Percentiles rank a stretch among this genome's conserved stretches.
These are phyloP conservation scores for Drosophila austrosaltans DNA, from an alignment of 2,888 invertebrate species.

Conservation along the genomic window DNA sequence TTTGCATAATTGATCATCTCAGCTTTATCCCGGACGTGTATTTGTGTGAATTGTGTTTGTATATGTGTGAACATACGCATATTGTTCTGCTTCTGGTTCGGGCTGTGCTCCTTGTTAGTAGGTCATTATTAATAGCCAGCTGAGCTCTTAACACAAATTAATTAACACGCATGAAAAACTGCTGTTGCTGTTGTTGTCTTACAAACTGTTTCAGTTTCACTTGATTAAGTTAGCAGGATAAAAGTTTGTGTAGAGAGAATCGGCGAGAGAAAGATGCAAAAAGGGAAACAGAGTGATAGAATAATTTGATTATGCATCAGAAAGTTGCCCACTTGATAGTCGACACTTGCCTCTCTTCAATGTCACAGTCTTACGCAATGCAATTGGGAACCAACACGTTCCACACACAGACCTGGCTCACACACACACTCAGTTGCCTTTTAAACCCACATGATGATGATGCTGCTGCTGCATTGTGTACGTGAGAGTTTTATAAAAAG, in stretches of 20 bases:
- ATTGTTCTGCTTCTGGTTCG: conserved; percentile 9
- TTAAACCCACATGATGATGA: conserved; percentile 21
- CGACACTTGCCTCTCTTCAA: conserved; percentile 34
- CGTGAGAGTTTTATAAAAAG: conserved; percentile 59
- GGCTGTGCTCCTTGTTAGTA: conserved; percentile 11
- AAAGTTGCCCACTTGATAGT: conserved; percentile 41
- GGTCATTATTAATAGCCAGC: conserved; percentile 18
- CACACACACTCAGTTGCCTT: conserved; percentile 9
- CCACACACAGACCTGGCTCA: conserved; percentile 19
- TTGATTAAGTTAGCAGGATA: conserved; percentile 9
- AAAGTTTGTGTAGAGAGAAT: neutral
- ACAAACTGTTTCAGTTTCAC: conserved; percentile 8
- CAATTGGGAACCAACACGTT: conserved; percentile 54
- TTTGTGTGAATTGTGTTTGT: conserved; percentile 6
- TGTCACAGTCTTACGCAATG: conserved; percentile 59
- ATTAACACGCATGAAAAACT: conserved; percentile 51
- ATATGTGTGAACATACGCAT: conserved; percentile 18
- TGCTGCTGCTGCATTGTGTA: conserved; percentile 31
- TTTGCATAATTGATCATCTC: conserved; percentile 63
- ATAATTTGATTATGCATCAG: conserved; percentile 50
- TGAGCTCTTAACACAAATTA: conserved; percentile 43
- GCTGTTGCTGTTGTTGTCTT: conserved; percentile 1
- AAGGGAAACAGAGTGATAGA: conserved; percentile 4
- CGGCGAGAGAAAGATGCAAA: neutral
- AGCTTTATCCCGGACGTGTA: conserved; percentile 1